Evolutionary conservation across 2,888 invertebrate genomes (phyloP), one percentile per base, ranked within the genome.

Genomic region (Gymnosoma rotundatum): DNA sequence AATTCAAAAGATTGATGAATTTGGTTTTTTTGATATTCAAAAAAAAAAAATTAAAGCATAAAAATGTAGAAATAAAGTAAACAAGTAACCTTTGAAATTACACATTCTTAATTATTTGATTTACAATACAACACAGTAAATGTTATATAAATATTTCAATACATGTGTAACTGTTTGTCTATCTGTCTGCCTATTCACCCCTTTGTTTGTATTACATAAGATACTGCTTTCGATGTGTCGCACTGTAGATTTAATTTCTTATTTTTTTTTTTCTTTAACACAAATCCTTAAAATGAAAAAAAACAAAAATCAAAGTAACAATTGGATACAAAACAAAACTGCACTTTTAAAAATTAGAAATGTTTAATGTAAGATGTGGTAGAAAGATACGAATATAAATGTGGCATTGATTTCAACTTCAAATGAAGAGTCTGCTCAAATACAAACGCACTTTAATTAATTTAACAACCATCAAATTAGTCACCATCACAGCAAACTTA

Each of bases 401-500:
- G 69, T 70, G 80, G 73, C 78, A 74, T 66, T 69, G 73, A 83
- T 83, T 83, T 73, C 48, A 48, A 42, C 56, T 32, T 2, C 32
- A 32, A 32, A 32, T 32, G 8, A 32, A 32, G 32, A 32, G 0
- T 32, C 58, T 67, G 18, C 50, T 67, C 20, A 21, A 58, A 54
- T 69, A 50, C 38, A 70, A 70, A 74, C 84, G 78, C 78, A 84
- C 78, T 78, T 78, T 84, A 84, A 84, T 84, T 81, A 84, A 84
- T 84, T 81, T 78, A 81, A 78, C 78, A 84, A 84, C 81, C 81
- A 78, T 80, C 73, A 78, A 84, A 81, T 84, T 25, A 25, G 25
- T 25, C 78, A 81, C 81, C 69, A 81, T 69, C 69, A 50, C 56
- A 56, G 50, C 48, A n/a, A 12, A 32, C 36, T 36, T 12, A 10